Percentiles rank a stretch among this genome's conserved stretches.
phyloP scores from a whole-genome alignment of 2,797 vertebrate species.

The Esox masquinongy region DNA sequence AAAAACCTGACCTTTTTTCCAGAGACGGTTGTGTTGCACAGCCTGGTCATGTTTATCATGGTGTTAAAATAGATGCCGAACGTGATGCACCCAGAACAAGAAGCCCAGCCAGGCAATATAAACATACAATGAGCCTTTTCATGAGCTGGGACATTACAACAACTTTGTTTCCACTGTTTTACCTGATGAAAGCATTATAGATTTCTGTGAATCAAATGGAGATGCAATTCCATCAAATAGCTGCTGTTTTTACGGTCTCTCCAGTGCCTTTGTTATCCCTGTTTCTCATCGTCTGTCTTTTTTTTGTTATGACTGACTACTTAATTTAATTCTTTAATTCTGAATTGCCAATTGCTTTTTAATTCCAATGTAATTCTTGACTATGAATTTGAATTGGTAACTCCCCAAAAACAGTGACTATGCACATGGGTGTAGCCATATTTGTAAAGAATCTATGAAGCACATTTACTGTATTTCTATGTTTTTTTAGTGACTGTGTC shows the following conservation, averaged over 20 bases:
- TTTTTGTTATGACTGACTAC: background rate
- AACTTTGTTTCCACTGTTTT: background rate
- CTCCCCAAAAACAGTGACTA: no score
- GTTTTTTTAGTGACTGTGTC: slow-evolving; percentile 70
- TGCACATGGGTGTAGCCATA: no score
- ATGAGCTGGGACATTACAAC: background rate
- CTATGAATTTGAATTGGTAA: no score
- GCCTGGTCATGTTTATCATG: background rate
- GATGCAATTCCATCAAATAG: background rate
- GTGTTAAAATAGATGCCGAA: background rate
- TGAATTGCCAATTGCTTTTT: no score
- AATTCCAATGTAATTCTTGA: no score
- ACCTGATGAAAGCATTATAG: background rate
- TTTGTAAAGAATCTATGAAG: no score
- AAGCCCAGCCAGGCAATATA: background rate
- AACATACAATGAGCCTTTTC: slow-evolving; percentile 5
- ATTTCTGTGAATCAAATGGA: background rate
- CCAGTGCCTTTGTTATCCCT: background rate
- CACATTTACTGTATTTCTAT: background rate
- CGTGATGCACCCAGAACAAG: background rate
- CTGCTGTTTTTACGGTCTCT: background rate
- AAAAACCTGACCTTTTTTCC: background rate
- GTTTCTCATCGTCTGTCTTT: background rate
- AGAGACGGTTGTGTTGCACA: background rate
- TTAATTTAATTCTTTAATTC: no score